Base-by-base conservation (phyloP, 2,113 vertebrate species). In the Bambusicola thoracicus region DNA sequence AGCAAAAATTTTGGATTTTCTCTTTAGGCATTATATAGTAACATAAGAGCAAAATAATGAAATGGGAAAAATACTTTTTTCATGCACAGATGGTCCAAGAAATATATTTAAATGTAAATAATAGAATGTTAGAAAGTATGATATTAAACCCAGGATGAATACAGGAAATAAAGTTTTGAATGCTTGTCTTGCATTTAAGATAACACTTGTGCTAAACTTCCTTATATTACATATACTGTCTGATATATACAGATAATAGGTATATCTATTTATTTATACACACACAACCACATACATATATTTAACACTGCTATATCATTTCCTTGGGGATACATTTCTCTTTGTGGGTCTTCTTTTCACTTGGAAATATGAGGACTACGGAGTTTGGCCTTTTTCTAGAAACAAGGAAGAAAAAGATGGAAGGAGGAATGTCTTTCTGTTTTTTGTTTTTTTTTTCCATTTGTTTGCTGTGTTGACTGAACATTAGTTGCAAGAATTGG, bases 401-500 rank as follows among this genome's bases (percentile, higher is more conserved):
- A 91, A 95, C 94, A 96, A 98, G 87, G 95, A 96, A 93, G 94
- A 97, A 97, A 95, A 97, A 97, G 96, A 97, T 96, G 85, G 96
- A 97, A 97, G 96, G 95, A 97, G 94, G 96, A 97, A 95, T 96
- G 93, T 97, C 96, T 96, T 96, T 97, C 97, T 93, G 79, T 82
- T 97, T 98, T n/a, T n/a, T n/a, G n/a, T n/a, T n/a, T n/a, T n/a
- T n/a, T n/a, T n/a, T n/a, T 96, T 97, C 97, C 97, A 97, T 95
- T 97, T 96, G 97, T 98, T 98, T 98, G 98, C 97, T 98, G 98
- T 98, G 98, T 97, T 97, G 97, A 97, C 97, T 97, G 97, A 97
- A 97, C 97, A 97, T 98, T 97, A 95, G 97, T 98, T 98, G 98
- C 97, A 98, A 98, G 98, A 98, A 96, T 97, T 98, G 97, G 96